Base-by-base conservation (phyloP, 2,888 invertebrate genomes). In the Germaria angustata region DNA sequence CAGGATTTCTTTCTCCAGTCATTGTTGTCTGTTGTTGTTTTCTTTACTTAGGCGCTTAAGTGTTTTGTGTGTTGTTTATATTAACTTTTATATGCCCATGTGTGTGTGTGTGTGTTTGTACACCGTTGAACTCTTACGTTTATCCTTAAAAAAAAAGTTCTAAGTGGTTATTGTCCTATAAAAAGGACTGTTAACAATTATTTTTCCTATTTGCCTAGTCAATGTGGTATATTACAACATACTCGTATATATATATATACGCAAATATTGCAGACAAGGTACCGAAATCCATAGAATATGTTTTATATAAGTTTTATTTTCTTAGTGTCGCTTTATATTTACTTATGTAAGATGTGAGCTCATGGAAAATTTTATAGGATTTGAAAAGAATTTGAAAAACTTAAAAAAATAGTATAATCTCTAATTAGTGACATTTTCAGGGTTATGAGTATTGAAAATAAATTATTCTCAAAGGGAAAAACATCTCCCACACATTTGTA, bases 141-240 rank as follows among this genome's bases (percentile, higher is more conserved):
- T 61, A 17, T 59, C 46, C 59, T 49, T 55, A 66, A 72, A 69
- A 66, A 72, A 69, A 75, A 82, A 82, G 71, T 82, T 82, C 76
- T 82, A 82, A 82, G 82, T 82, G 75, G 59, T 72, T 82, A 82
- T 82, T 79, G 79, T 82, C 79, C 71, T 71, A 79, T 82, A 82
- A 82, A 28, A n/a, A 82, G 61, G 75, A 82, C 46, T 82, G 79
- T 77, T 59, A 28, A 41, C n/a, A 82, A 79, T 82, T 65, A 44
- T 69, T 46, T 57, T 69, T 55, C 51, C 34, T 53, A 2, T 34
- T 46, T 17, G 8, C 41, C 32, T 59, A n/a, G 61, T 55, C 49
- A 57, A 71, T 71, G 24, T 51, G 22, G 44, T 49, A 57, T 44
- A 65, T 20, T n/a, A n/a, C n/a, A n/a, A n/a, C n/a, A n/a, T n/a